Percentiles rank a stretch among this genome's conserved stretches.
Evolutionary conservation across 1,140 invertebrate genomes (phyloP).

Genomic region (Drosophila bocki): DNA sequence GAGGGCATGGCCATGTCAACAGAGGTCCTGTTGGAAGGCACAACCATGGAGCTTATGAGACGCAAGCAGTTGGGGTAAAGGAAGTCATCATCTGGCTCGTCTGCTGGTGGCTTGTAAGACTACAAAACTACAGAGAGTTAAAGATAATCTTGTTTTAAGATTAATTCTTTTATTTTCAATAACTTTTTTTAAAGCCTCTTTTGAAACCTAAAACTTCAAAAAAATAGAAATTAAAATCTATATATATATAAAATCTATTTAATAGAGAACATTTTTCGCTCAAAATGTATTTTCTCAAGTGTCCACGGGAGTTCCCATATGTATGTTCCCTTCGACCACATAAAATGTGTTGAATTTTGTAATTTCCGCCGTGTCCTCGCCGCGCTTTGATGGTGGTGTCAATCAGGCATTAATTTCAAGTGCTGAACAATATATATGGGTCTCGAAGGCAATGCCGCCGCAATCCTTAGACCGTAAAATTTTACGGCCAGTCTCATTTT

Average conservation of each 20-base stretch:
- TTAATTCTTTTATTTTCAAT: not conserved
- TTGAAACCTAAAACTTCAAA: not conserved
- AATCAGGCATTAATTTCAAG: slow-evolving; percentile 57
- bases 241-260: not conserved
- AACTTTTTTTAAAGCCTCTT: not conserved
- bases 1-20: slow-evolving; percentile 17
- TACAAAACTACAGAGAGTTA: not conserved
- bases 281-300: not conserved
- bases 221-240: not conserved
- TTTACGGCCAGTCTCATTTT: slow-evolving; percentile 33
- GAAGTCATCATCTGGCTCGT: not conserved
- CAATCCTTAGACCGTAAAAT: slow-evolving; percentile 29
- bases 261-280: not conserved
- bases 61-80: not conserved
- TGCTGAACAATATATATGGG: slow-evolving; percentile 43
- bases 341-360: slow-evolving; percentile 27
- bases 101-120: not conserved
- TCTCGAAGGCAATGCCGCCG: slow-evolving; percentile 6
- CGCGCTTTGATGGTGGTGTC: slow-evolving; percentile 48
- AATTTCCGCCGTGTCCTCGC: slow-evolving; percentile 17
- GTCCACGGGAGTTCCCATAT: not conserved
- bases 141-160: not conserved
- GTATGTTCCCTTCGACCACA: not conserved
- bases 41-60: slow-evolving; percentile 10
- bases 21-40: slow-evolving; percentile 21